Evolutionary conservation across 2,888 invertebrate genomes (phyloP).

Genomic region (Gonocerus acuteangulatus): DNA sequence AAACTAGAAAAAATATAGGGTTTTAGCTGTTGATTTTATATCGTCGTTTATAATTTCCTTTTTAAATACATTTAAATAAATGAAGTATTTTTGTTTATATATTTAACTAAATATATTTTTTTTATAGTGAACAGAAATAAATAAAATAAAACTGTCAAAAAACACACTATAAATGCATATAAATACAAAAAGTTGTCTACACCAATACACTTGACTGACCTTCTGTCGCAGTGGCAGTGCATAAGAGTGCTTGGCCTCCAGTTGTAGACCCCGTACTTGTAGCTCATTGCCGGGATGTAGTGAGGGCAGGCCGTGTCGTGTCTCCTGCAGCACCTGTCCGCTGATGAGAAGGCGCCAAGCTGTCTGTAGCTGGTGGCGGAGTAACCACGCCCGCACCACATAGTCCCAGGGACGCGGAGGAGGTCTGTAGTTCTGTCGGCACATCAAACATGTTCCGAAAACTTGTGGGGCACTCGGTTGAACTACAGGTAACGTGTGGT

Average conservation of each 20-base stretch:
- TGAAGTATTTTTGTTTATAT: too few species aligned
- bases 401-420: slow-evolving; percentile 51
- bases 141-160: too few species aligned
- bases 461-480: not conserved
- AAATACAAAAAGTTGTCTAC: too few species aligned
- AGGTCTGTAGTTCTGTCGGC: not conserved
- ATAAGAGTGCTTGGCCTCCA: slow-evolving; percentile 62
- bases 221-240: slow-evolving; percentile 69
- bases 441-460: not conserved
- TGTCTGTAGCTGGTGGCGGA: slow-evolving; percentile 54
- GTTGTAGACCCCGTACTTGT: slow-evolving; percentile 59
- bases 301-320: slow-evolving; percentile 63
- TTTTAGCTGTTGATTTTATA: too few species aligned
- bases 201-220: too few species aligned
- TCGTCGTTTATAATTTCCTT: too few species aligned
- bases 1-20: too few species aligned
- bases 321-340: slow-evolving; percentile 64
- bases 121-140: too few species aligned
- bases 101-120: too few species aligned
- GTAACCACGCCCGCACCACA: slow-evolving; percentile 65
- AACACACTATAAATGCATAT: too few species aligned
- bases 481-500: not conserved
- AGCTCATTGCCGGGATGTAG: slow-evolving; percentile 55
- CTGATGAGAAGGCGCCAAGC: slow-evolving; percentile 51
- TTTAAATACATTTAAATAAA: too few species aligned